Evolutionary conservation across 2,888 invertebrate species (phyloP), one percentile per base, ranked within the genome.

Genomic region (Lasioglossum malachurum): DNA sequence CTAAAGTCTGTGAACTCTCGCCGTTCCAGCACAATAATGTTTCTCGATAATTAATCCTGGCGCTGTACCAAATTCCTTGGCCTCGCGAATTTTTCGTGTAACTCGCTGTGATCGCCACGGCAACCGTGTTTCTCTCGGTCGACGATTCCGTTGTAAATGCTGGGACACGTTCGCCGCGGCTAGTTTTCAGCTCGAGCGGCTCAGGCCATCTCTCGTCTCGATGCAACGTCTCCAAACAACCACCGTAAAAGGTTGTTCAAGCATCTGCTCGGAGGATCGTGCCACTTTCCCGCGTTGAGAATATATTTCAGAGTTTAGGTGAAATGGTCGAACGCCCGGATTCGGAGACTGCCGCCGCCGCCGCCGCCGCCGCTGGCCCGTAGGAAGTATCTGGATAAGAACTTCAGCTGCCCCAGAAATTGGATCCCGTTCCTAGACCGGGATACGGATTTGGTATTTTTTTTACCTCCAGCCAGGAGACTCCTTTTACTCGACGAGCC

Each of bases 31-130:
- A 77, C 83, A 77, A 87, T 87, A 87, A 87, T 74, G 87, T 82
- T 78, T 72, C 82, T 31, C 87, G 82, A 82, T 86, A 86, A 86
- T 86, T 86, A 86, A 82, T 79, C 73, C 75, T 85, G 85, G 85
- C 85, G 46, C 31, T 44, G 46, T 67, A n/a, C 85, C 85, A 85
- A 85, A 76, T 82, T 72, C 38, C 67, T 19, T 31, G 75, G 71
- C 44, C 53, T 16, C 35, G 23, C 72, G 67, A 79, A 86, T 86
- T 82, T 86, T 86, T 86, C 74, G 35, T 35, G 19, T 60, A 75
- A 75, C 35, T 14, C 35, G 31, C 35, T 8, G 44, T 35, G 44
- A 85, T 80, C 77, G 67, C 19, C 19, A 0, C 67, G 19, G 60
- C 60, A 7, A 64, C 60, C 27, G 67, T 19, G 35, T 35, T 16